phyloP scores from a whole-genome alignment of 2,113 vertebrate species.

The Hippocampus guttulatus region DNA sequence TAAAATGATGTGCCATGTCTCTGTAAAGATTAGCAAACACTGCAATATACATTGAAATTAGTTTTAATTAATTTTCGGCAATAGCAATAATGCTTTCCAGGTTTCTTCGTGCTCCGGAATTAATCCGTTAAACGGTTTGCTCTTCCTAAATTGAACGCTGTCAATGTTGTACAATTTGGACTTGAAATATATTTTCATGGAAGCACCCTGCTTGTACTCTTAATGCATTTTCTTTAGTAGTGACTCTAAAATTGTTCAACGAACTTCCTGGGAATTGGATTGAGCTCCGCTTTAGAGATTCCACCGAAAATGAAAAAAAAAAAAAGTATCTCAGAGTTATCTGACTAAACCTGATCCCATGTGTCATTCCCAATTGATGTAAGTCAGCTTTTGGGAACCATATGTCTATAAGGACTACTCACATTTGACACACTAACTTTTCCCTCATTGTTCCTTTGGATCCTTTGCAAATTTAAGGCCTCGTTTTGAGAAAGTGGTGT shows the following conservation, averaged over 20 bases:
- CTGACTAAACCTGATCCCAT: slow-evolving; percentile 15
- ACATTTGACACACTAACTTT: slow-evolving; percentile 50
- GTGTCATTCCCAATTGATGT: slow-evolving; percentile 43
- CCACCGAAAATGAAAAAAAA: not conserved
- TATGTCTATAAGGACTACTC: slow-evolving; percentile 44
- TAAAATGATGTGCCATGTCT: no score
- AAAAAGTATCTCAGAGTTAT: slow-evolving; percentile 5
- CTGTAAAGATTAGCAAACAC: no score
- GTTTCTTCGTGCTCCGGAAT: not conserved
- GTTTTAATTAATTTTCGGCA: no score
- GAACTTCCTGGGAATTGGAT: no score
- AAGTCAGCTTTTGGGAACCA: slow-evolving; percentile 48
- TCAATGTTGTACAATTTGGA: no score
- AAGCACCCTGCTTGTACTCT: no score
- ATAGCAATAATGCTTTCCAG: no score
- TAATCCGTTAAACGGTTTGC: not conserved
- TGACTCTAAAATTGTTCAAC: no score
- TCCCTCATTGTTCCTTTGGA: slow-evolving; percentile 48
- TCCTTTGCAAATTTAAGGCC: slow-evolving; percentile 63
- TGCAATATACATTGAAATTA: no score
- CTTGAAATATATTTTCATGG: no score
- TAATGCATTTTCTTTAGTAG: no score
- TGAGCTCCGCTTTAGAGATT: not conserved
- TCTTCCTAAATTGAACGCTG: no score
- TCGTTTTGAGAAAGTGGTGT: slow-evolving; percentile 46